These are phyloP conservation scores for Cantharis nigra DNA, from an alignment of 2,888 invertebrate genomes.

Conservation along the genomic window DNA sequence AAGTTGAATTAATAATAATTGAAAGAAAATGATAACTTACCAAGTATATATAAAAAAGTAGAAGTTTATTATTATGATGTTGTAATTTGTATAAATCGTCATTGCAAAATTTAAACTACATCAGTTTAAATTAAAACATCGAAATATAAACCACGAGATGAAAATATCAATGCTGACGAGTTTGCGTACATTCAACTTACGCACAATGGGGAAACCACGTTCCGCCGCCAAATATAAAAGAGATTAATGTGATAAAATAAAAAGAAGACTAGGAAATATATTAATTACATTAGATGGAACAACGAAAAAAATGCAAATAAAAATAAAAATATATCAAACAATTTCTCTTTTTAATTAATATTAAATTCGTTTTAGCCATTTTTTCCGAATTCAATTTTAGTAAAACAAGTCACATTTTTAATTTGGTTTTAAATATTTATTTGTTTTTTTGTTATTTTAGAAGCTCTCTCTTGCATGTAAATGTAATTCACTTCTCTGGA, in stretches of 20 bases:
- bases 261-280: not conserved
- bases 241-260: not conserved
- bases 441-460: not conserved
- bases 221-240: not conserved
- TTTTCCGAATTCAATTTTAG: not conserved
- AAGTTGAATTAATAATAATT: not conserved
- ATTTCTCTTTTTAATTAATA: no score
- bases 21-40: not conserved
- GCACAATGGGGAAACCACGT: not conserved
- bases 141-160: constrained; percentile 7
- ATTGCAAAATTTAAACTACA: not conserved
- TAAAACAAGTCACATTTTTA: not conserved
- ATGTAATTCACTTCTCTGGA: not conserved
- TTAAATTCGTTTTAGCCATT: no score
- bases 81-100: not conserved
- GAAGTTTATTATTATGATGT: not conserved
- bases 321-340: not conserved
- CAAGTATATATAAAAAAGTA: not conserved
- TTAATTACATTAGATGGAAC: not conserved
- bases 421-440: not conserved
- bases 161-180: constrained; percentile 22
- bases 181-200: constrained; percentile 9
- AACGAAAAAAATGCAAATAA: not conserved
- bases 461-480: not conserved
- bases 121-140: not conserved